Evolutionary conservation across 2,888 invertebrate genomes (phyloP).

Genomic region (Drosophila greeni): DNA sequence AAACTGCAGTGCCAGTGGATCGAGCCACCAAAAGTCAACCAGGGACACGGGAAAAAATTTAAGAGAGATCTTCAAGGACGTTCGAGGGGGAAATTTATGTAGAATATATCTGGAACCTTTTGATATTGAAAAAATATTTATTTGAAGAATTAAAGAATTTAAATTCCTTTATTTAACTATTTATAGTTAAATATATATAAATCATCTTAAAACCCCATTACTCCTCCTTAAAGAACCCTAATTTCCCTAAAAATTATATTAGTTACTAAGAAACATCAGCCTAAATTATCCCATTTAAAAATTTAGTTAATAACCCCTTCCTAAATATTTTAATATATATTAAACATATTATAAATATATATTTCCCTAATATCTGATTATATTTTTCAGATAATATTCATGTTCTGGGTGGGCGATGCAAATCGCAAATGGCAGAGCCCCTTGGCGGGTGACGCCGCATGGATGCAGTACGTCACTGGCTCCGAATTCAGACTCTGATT

Average conservation of each 20-base stretch:
- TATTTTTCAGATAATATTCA: not conserved
- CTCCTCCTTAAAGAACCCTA: not conserved
- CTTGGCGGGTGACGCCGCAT: slow-evolving; percentile 28
- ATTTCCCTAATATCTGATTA: not conserved
- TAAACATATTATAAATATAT: not conserved
- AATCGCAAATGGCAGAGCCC: slow-evolving; percentile 31
- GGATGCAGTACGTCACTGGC: slow-evolving; percentile 11
- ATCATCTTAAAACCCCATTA: no score
- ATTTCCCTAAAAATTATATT: not conserved
- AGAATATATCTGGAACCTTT: no score
- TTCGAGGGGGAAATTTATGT: not conserved
- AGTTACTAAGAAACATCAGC: not conserved
- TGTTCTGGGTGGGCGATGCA: slow-evolving; percentile 30
- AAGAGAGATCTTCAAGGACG: no score
- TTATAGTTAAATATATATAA: no score
- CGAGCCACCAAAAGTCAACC: slow-evolving; percentile 4
- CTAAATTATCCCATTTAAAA: not conserved
- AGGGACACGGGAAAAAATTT: not conserved
- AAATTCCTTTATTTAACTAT: no score
- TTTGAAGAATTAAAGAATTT: no score
- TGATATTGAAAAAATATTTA: no score
- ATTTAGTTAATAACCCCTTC: no score
- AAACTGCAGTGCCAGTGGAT: not conserved
- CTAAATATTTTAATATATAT: not conserved
- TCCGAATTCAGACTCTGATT: not conserved